These are phyloP conservation scores for Varroa destructor DNA, from an alignment of 1,140 invertebrate genomes.

Conservation along the genomic window DNA sequence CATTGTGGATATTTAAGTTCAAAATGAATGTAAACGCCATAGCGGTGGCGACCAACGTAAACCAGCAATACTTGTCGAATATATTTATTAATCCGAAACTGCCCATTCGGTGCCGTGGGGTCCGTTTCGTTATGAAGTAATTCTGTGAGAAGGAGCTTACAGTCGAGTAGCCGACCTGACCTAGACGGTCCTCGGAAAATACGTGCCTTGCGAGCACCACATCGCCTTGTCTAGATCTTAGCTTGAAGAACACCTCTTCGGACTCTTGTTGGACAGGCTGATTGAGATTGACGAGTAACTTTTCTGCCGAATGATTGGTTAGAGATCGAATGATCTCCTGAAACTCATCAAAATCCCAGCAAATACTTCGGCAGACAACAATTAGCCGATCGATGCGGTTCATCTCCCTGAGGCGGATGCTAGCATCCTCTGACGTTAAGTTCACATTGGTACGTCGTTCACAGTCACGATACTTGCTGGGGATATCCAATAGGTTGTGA, in stretches of 20 bases:
- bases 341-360: conserved; percentile 25
- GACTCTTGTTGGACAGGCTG: conserved; percentile 18
- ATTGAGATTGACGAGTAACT: background rate
- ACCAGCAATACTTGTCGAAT: conserved; percentile 19
- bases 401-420: background rate
- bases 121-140: conserved; percentile 5
- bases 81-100: conserved; percentile 17
- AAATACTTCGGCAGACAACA: conserved; percentile 13
- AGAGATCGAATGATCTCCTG: background rate
- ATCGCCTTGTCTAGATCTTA: conserved; percentile 9
- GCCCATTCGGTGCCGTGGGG: conserved; percentile 5
- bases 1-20: conserved; percentile 1
- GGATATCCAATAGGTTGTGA: background rate
- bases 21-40: background rate
- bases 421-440: background rate
- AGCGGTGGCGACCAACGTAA: background rate
- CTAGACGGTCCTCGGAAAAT: conserved; percentile 5
- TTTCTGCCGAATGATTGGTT: conserved; percentile 4
- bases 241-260: conserved; percentile 11
- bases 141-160: conserved; percentile 23
- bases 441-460: background rate
- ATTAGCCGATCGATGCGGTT: conserved; percentile 7
- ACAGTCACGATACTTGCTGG: conserved; percentile 3
- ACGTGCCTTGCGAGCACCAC: conserved; percentile 18
- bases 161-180: conserved; percentile 8